Base-by-base conservation (phyloP, 2,888 invertebrate species). In the Loripinus fragilis region DNA sequence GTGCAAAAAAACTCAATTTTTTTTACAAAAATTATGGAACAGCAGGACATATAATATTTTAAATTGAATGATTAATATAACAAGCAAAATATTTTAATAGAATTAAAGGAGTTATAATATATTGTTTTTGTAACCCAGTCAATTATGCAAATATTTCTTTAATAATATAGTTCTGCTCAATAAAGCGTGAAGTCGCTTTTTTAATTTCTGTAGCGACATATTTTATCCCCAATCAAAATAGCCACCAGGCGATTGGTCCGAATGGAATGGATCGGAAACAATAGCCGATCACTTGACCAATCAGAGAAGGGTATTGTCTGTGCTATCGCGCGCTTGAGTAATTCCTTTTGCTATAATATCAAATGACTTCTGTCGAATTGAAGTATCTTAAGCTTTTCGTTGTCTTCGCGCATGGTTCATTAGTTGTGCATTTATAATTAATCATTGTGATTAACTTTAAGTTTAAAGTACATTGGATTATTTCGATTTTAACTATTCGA, bases 351-450 rank as follows among this genome's bases (percentile, higher is more conserved):
- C 7, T 28, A 28, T 60, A 60, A 60, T 60, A 60, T 60, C 60
- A 33, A 10, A 33, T 60, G 33, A 7, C 33, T 33, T 30, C 52
- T 52, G 12, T 10, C 8, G n/a, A 3, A 45, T 8, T 23, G 3
- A 25, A 28, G 7, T 30, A 60, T 17, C 5, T 60, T 60, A 60
- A 60, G 25, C 7, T 25, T 60, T 60, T 60, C 30, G 60, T 60
- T 60, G 60, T 60, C 60, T 60, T 60, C 33, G 60, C 60, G 33
- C 33, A 60, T 60, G 28, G 60, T 33, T 60, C 33, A 60, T 60
- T 60, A 60, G 28, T 60, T 60, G 60, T 33, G 33, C 28, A 60
- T 17, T 33, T 60, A 60, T 60, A 33, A 60, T 60, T 60, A 60
- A 60, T 30, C 60, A 20, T 5, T 3, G 60, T 60, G 60, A 60